Base-by-base conservation (phyloP, 1,140 invertebrate species). In the Hydropsyche tenuis region DNA sequence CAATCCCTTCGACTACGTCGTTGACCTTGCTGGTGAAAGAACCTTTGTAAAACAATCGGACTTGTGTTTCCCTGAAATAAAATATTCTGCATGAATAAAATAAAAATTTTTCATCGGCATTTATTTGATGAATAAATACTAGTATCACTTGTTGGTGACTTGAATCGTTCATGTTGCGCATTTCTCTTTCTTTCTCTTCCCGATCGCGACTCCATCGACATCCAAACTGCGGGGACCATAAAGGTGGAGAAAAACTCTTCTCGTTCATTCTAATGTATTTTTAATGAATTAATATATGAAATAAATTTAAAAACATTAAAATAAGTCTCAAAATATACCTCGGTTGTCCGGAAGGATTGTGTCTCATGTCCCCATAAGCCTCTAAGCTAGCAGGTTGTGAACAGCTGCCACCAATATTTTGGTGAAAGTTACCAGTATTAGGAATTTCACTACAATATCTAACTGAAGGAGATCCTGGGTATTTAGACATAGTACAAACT, bases 21-120 rank as follows among this genome's bases (percentile, higher is more conserved):
- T 79, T 89, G 88, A 69, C 88, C 87, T 76, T 87, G 88, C 78
- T 90, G 88, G 79, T 90, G 88, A 79, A 87, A 87, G 80, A 89
- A 89, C 78, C 88, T 81, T 79, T 90, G 88, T 65, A 89, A 80
- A 14, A 89, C 86, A 79, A 89, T 87, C 6, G 88, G 88, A 82
- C 88, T 89, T n/a, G 87, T 89, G 80, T 88, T 89, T 22, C 87
- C 87, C 45, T 83, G 83, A 78, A 83, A 83, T 82, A 84, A 79
- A n/a, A 78, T 56, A 56, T 46, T 30, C 45, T 42, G 18, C 37
- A 63, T 22, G 25, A 23, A 23, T 14, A 63, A 63, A 9, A 37
- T 37, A 37, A 53, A 53, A 53, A 7, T 18, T 46, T 4, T 46
- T 5, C 45, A 46, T 12, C 51, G 20, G 6, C 22, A 18, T 14